Evolutionary conservation across 2,113 vertebrate species (phyloP), one percentile per base, ranked within the genome.

Genomic region (Pomatostomus ruficeps): DNA sequence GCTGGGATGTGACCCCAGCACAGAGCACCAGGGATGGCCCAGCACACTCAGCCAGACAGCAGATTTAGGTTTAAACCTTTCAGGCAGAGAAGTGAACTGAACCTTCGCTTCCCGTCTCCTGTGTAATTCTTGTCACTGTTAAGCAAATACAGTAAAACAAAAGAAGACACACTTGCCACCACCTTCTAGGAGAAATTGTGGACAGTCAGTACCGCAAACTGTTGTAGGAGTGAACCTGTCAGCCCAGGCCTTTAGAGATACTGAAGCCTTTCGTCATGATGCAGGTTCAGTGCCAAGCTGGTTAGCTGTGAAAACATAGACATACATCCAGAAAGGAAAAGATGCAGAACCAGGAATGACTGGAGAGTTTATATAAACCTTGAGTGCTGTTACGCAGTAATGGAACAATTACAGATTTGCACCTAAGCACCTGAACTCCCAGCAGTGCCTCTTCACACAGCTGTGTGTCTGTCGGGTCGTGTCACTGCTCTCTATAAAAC

Each of bases 1-100:
- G 33, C 80, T 46, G 25, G 21, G 21, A 35, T 17, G 15, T 2
- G 7, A 29, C 9, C 5, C 26, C 42, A 40, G 45, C 45, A 13
- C 22, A 3, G 25, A 1, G 18, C 29, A 2, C 24, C 72, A 23
- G 57, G 21, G 52, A 10, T 10, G 0, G 51, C 59, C 59, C 0
- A 0, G 46, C 46, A 29, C 2, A 0, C 38, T 31, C 46, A 66
- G 57, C 21, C 38, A 36, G 20, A 17, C 49, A 35, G 33, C 49
- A 62, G 12, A 10, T 31, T 35, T 19, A 13, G 33, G 10, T 28
- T 74, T 40, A 52, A 85, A 49, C 18, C 35, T 65, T 63, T 38
- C 70, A 67, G 35, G 31, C 22, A 66, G 36, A 58, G 20, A 54
- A 75, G 24, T 12, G 43, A 88, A 20, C 52, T 23, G 18, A 74